A percentile compares a stretch with the other conserved stretches of the same genome.
These are phyloP conservation scores for Brachylomia viminalis DNA, from an alignment of 2,888 invertebrate genomes.

Conservation along the genomic window DNA sequence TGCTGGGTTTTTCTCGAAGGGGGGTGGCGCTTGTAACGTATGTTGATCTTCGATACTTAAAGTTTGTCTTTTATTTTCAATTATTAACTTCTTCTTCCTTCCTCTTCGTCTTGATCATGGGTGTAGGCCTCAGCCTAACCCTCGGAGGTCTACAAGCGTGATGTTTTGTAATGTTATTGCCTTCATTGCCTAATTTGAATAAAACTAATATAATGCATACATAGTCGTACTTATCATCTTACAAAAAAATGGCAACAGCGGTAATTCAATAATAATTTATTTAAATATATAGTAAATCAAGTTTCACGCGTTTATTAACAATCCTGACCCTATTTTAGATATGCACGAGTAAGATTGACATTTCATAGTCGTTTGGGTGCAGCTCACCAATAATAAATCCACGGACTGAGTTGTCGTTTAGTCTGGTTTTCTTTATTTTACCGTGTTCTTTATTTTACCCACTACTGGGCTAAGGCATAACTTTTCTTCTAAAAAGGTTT, in stretches of 20 bases:
- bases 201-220: background rate
- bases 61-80: background rate
- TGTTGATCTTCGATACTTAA: conserved; percentile 53
- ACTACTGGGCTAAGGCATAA: background rate
- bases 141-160: too few species aligned
- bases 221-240: background rate
- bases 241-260: background rate
- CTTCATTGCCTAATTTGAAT: too few species aligned
- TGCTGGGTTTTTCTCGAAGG: conserved; percentile 82
- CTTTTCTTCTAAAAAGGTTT: background rate
- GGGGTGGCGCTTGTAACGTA: conserved; percentile 85
- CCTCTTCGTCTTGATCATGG: background rate
- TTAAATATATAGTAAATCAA: background rate
- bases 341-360: background rate
- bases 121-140: background rate
- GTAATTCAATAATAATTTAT: background rate
- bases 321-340: background rate
- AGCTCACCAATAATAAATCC: too few species aligned
- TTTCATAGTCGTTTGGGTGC: background rate
- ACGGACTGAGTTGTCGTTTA: background rate
- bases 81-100: background rate
- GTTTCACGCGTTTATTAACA: background rate
- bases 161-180: background rate
- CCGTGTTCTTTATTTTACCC: too few species aligned
- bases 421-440: background rate